Conservation (phyloP, 2,797 vertebrate genomes). For the Ambastaia sidthimunki region DNA sequence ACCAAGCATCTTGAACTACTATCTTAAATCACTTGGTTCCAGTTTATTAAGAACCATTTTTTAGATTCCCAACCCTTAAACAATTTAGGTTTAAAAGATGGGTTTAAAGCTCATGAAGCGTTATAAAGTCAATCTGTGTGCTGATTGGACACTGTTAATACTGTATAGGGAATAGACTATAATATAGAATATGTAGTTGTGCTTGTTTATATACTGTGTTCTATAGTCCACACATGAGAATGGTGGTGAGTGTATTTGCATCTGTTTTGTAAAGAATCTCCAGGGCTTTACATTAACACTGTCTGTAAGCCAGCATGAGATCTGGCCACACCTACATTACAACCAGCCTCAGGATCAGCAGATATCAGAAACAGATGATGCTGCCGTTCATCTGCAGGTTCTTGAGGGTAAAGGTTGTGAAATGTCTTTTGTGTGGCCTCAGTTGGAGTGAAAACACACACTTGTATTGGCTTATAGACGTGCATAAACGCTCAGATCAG, state of each 20-base stretch:
- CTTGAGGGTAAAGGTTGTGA: not conserved
- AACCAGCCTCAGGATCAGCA: constrained; percentile 15
- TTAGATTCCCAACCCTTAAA: too few relatives aligned
- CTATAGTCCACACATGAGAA: not conserved
- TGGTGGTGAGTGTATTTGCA: constrained; percentile 36
- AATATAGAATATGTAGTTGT: too few relatives aligned
- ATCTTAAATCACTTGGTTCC: too few relatives aligned
- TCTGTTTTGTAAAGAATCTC: constrained; percentile 38
- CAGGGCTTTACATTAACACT: constrained; percentile 39
- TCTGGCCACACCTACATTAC: constrained; percentile 26
- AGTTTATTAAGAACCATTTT: too few relatives aligned
- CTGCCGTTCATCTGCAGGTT: constrained; percentile 25
- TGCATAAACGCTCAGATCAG: constrained; percentile 49
- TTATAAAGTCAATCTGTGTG: not conserved
- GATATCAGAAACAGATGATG: constrained; percentile 36
- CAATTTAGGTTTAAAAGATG: too few relatives aligned
- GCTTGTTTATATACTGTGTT: not conserved
- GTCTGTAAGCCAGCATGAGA: constrained; percentile 49
- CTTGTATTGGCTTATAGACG: constrained; percentile 62
- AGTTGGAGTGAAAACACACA: constrained; percentile 29
- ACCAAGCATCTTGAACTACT: too few relatives aligned
- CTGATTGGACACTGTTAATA: not conserved
- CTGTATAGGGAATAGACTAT: not conserved
- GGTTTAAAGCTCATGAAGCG: too few relatives aligned
- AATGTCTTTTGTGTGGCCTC: constrained; percentile 10